phyloP scores from a whole-genome alignment of 2,888 invertebrate genomes.

The Eristalinus aeneus region DNA sequence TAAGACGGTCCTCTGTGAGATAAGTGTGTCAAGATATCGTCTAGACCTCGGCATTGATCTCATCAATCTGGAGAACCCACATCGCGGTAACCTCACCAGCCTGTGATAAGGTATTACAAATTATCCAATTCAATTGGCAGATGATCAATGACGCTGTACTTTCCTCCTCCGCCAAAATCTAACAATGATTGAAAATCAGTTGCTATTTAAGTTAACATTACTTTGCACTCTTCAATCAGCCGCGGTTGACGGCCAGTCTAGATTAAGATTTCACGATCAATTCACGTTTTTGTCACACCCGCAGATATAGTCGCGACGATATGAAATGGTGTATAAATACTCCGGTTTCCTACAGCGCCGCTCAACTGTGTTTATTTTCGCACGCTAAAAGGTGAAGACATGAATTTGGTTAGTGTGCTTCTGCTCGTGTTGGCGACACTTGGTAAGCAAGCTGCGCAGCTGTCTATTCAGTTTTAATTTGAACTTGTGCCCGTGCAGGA shows the following conservation, averaged over 20 bases:
- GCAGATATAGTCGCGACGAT: not conserved
- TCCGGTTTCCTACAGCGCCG: not conserved
- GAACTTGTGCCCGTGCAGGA: not conserved
- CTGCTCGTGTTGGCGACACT: not conserved
- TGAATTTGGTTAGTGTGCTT: not conserved
- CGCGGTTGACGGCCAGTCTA: not conserved
- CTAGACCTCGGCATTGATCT: not conserved
- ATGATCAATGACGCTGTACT: not conserved
- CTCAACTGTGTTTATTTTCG: not conserved
- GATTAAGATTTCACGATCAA: not conserved
- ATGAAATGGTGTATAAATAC: not conserved
- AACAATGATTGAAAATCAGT: not conserved
- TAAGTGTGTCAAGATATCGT: not conserved
- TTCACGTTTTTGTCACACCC: not conserved
- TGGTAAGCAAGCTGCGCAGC: not conserved
- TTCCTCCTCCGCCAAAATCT: not conserved
- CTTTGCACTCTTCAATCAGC: not conserved
- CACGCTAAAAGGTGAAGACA: not conserved
- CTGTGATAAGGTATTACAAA: too few relatives aligned
- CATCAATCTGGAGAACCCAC: not conserved
- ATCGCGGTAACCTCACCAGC: too few relatives aligned
- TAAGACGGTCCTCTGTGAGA: not conserved
- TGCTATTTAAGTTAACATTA: not conserved
- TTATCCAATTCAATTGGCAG: too few relatives aligned
- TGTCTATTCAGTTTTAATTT: not conserved